Conservation (phyloP, 1,140 invertebrate species). For the Philotrypesis tridentata region DNA sequence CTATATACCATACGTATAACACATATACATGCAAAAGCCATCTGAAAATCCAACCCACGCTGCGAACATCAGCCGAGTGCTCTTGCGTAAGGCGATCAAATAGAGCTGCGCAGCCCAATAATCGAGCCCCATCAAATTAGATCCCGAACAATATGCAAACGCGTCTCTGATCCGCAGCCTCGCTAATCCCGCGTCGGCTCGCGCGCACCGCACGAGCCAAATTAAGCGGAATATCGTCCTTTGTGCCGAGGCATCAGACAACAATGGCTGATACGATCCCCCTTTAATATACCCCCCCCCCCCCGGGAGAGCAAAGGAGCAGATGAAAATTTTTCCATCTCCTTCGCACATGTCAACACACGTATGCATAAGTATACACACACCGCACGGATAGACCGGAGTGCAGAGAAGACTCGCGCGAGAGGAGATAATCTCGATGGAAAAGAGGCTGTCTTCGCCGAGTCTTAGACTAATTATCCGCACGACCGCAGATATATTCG, state of each 20-base stretch:
- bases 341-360: not conserved
- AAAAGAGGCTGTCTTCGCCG: not conserved
- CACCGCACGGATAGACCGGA: too few species aligned
- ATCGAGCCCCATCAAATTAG: not conserved
- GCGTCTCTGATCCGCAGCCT: not conserved
- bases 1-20: not conserved
- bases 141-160: too few species aligned
- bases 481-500: conserved; percentile 48
- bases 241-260: not conserved
- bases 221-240: conserved; percentile 24
- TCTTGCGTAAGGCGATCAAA: not conserved
- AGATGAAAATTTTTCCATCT: not conserved
- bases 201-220: not conserved
- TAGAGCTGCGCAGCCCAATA: not conserved
- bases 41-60: not conserved
- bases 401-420: not conserved
- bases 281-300: too few species aligned
- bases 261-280: not conserved
- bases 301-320: too few species aligned
- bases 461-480: conserved; percentile 50
- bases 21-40: not conserved
- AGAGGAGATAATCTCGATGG: conserved; percentile 20
- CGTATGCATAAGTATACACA: too few species aligned
- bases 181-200: not conserved
- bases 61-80: too few species aligned